Conservation (phyloP, 2,113 vertebrate genomes). For the Hassar affinis region DNA sequence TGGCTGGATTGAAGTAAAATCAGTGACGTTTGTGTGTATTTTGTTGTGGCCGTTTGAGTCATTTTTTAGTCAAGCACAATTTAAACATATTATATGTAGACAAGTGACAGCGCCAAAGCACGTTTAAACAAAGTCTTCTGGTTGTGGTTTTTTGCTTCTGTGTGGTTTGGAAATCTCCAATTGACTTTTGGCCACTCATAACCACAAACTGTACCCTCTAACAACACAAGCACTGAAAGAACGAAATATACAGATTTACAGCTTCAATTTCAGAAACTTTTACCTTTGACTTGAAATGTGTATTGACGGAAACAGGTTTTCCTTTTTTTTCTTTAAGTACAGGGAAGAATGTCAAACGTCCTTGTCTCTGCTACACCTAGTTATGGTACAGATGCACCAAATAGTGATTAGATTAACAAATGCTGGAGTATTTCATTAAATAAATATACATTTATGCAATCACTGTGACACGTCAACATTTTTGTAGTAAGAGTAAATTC, state of each 20-base stretch:
- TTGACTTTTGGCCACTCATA: neutral
- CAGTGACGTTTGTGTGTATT: neutral
- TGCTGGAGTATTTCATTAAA: no score
- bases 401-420: neutral
- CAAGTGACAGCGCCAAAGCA: neutral
- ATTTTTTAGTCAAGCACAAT: neutral
- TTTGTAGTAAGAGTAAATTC: neutral
- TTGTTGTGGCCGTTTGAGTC: neutral
- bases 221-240: neutral
- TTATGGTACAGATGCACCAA: neutral
- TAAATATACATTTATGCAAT: neutral
- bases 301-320: neutral
- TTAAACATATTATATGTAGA: neutral
- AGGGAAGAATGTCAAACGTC: neutral
- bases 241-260: neutral
- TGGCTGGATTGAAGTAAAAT: neutral
- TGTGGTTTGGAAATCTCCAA: neutral
- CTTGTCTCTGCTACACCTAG: neutral
- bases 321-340: neutral
- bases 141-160: neutral
- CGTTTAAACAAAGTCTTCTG: neutral
- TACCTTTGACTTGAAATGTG: no score
- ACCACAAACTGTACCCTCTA: neutral
- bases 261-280: neutral
- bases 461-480: neutral